Evolutionary conservation across 2,888 invertebrate species (phyloP).

Genomic region (Kryphioiulus occultus): DNA sequence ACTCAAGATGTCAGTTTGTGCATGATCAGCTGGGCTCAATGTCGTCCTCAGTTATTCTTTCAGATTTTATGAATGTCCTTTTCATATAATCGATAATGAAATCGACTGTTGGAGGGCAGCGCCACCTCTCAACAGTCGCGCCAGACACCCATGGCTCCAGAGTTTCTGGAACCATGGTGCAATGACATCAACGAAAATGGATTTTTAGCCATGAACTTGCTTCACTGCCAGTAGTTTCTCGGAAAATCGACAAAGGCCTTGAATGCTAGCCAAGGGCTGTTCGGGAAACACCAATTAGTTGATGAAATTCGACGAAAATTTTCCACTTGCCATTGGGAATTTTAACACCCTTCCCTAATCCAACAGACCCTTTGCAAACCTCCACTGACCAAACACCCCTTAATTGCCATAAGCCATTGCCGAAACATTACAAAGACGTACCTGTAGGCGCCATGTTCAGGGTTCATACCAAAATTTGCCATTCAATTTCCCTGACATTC

Average conservation of each 20-base stretch:
- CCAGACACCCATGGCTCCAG: neutral
- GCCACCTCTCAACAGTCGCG: neutral
- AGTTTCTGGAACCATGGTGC: neutral
- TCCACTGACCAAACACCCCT: too few relatives aligned
- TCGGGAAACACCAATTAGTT: neutral
- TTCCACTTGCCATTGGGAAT: too few relatives aligned
- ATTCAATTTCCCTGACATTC: too few relatives aligned
- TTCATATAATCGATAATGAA: neutral
- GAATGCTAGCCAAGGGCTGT: neutral
- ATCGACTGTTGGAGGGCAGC: neutral
- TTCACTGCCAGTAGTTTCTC: neutral
- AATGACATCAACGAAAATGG: neutral
- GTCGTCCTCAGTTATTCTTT: too few relatives aligned
- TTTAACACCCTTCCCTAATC: too few relatives aligned
- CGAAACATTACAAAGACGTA: too few relatives aligned
- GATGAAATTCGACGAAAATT: neutral
- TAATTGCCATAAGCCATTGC: too few relatives aligned
- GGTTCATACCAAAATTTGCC: too few relatives aligned
- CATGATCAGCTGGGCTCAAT: too few relatives aligned
- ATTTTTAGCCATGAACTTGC: neutral
- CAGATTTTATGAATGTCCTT: neutral
- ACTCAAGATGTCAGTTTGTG: neutral
- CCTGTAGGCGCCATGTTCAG: too few relatives aligned
- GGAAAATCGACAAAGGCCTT: neutral
- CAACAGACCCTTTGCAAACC: too few relatives aligned